A percentile compares a stretch with the other conserved stretches of the same genome.
Conservation (phyloP, 2,797 vertebrate species). For the Schizothorax lantsangensis region DNA sequence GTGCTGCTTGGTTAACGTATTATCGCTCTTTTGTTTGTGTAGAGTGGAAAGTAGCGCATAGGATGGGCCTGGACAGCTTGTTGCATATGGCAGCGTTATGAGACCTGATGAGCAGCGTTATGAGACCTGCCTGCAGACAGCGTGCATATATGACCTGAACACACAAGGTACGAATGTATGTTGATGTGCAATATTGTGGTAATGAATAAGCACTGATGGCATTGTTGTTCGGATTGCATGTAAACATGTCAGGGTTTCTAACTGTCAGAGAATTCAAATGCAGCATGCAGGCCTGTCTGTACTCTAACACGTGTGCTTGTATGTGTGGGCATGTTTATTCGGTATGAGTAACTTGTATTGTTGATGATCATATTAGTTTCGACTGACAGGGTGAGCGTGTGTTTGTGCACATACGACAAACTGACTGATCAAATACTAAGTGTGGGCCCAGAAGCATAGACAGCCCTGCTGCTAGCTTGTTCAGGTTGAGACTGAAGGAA, state of each 20-base stretch:
- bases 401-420: conserved; percentile 34
- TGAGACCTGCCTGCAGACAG: not conserved
- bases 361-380: conserved; percentile 37
- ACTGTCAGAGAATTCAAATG: conserved; percentile 9
- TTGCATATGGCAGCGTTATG: conserved; percentile 4
- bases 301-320: not conserved
- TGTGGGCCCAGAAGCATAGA: conserved; percentile 23
- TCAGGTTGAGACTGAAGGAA: conserved; percentile 34
- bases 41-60: not conserved
- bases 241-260: conserved; percentile 5
- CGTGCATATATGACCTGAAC: not conserved
- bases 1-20: not conserved
- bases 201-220: conserved; percentile 14
- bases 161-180: not conserved
- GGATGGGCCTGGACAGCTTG: not conserved
- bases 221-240: conserved; percentile 11
- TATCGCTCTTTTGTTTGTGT: not conserved
- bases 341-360: conserved; percentile 25
- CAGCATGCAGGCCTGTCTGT: conserved; percentile 1
- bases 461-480: not conserved
- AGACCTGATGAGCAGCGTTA: conserved; percentile 1
- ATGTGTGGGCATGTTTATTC: conserved; percentile 11
- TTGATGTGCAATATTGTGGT: not conserved
- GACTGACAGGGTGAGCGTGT: conserved; percentile 35
- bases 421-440: conserved; percentile 35